Evolutionary conservation across 2,888 invertebrate genomes (phyloP).

Genomic region (Drosophila anceps): DNA sequence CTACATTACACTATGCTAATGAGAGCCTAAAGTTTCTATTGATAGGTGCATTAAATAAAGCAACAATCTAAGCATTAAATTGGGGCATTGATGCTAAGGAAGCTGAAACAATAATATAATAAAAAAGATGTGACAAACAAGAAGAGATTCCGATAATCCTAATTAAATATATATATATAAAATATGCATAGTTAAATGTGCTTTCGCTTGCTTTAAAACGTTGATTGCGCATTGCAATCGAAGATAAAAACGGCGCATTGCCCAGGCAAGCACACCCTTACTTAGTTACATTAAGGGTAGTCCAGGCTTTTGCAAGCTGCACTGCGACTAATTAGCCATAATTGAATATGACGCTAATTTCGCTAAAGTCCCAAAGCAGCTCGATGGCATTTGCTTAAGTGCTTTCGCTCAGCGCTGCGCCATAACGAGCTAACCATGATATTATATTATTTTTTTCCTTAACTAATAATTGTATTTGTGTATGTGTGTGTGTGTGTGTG

Average conservation of each 20-base stretch:
- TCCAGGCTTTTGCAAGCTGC: conserved; percentile 17
- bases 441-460: background rate
- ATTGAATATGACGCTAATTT: conserved; percentile 72
- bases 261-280: background rate
- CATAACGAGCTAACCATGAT: conserved; percentile 38
- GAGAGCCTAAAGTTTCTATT: too few relatives aligned
- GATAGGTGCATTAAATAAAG: too few relatives aligned
- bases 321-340: conserved; percentile 63
- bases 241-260: background rate
- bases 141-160: too few relatives aligned
- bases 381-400: conserved; percentile 28
- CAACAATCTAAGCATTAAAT: background rate
- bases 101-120: too few relatives aligned
- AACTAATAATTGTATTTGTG: conserved; percentile 2
- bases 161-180: background rate
- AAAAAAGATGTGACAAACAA: too few relatives aligned
- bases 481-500: conserved; percentile 9
- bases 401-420: conserved; percentile 24
- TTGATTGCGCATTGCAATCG: background rate
- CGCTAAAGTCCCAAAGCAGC: conserved; percentile 43
- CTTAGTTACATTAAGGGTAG: background rate
- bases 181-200: background rate
- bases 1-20: too few relatives aligned
- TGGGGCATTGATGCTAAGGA: too few relatives aligned
- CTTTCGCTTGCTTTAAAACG: background rate